Conservation (phyloP, 2,888 invertebrate genomes). For the Ommatoiulus sabulosus region DNA sequence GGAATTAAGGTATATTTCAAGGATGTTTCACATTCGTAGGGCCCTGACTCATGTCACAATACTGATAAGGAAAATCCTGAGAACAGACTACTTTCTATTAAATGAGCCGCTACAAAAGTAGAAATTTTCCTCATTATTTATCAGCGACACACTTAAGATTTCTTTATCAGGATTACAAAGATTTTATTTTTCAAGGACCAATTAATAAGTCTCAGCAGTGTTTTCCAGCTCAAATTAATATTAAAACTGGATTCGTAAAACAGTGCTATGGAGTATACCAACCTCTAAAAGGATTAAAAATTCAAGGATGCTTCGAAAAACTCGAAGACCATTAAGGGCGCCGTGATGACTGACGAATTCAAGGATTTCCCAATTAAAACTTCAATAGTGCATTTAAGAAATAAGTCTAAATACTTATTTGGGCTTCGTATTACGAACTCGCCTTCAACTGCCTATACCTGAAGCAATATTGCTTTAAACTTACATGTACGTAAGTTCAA, state of each 20-base stretch:
- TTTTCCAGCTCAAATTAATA: background rate
- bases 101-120: background rate
- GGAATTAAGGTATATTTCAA: background rate
- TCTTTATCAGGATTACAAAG: background rate
- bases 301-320: background rate
- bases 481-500: too few relatives aligned
- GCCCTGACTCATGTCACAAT: background rate
- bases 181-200: background rate
- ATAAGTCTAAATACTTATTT: too few relatives aligned
- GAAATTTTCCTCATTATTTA: background rate
- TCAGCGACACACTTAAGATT: background rate
- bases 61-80: conserved; percentile 25
- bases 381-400: background rate
- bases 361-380: background rate
- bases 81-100: background rate
- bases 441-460: background rate
- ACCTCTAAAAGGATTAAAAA: background rate
- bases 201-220: background rate
- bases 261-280: background rate
- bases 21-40: background rate
- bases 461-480: too few relatives aligned
- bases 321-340: background rate
- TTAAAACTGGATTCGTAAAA: background rate
- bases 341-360: background rate
- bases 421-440: background rate